Evolutionary conservation across 1,140 invertebrate genomes (phyloP).

Genomic region (Calephelis nemesis): DNA sequence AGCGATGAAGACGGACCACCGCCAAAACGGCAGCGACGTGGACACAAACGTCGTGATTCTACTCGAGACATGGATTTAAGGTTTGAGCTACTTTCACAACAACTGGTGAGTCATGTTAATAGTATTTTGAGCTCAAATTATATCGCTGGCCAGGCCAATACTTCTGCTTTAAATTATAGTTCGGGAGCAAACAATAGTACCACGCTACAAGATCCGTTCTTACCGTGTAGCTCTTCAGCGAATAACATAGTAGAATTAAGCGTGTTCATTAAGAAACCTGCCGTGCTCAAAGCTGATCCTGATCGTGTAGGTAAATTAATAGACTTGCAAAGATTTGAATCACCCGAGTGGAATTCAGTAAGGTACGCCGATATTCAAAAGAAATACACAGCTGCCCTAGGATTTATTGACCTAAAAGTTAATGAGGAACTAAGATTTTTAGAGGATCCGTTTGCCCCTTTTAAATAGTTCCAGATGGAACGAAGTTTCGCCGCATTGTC

Average conservation of each 20-base stretch:
- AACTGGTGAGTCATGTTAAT: slow-evolving; percentile 28
- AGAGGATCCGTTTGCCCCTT: slow-evolving; percentile 12
- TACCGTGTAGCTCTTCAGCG: not conserved
- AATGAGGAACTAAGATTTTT: slow-evolving; percentile 34
- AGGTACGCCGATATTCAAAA: slow-evolving; percentile 34
- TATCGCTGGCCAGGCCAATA: not conserved
- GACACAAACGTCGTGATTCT: not conserved
- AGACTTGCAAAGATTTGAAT: slow-evolving; percentile 21
- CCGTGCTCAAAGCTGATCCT: slow-evolving; percentile 5
- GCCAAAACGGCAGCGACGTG: not conserved
- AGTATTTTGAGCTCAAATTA: slow-evolving; percentile 5
- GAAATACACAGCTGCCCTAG: slow-evolving; percentile 31
- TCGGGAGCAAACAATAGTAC: not conserved
- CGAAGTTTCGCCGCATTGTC: slow-evolving; percentile 36
- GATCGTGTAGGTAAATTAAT: slow-evolving; percentile 7
- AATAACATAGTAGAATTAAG: slow-evolving; percentile 13
- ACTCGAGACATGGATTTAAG: slow-evolving; percentile 14
- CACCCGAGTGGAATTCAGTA: slow-evolving; percentile 30
- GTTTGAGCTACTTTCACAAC: slow-evolving; percentile 24
- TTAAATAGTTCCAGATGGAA: slow-evolving; percentile 29
- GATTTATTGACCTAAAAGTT: slow-evolving; percentile 34
- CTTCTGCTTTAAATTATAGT: not conserved
- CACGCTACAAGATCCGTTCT: not conserved
- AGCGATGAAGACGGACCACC: not conserved
- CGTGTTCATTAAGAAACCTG: slow-evolving; percentile 20